Conservation (phyloP, 2,113 vertebrate species). For the Genyomyrus donnyi region DNA sequence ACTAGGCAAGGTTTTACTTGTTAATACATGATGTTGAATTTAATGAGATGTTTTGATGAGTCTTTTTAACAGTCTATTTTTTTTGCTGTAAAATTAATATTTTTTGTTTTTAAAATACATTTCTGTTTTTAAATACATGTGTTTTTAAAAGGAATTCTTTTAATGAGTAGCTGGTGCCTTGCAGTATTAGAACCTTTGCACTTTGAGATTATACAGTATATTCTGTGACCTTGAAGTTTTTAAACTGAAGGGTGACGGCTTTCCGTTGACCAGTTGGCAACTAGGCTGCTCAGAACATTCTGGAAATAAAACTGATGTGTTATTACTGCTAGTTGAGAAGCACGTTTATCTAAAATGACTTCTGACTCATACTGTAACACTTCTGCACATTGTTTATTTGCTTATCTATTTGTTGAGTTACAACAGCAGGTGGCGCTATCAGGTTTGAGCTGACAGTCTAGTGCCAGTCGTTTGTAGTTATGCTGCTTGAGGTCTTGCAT, state of each 20-base stretch:
- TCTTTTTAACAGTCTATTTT: background rate
- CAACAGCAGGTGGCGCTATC: background rate
- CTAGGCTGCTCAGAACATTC: background rate
- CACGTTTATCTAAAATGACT: background rate
- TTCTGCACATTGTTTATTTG: background rate
- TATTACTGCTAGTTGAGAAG: background rate
- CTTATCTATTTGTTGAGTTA: too few relatives aligned
- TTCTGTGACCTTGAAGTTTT: background rate
- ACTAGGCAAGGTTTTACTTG: background rate
- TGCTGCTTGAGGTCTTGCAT: background rate
- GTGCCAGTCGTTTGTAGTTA: background rate
- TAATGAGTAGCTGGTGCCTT: conserved; percentile 59
- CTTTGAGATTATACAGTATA: conserved; percentile 36
- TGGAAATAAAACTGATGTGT: background rate
- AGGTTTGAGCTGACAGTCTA: background rate
- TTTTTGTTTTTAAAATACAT: conserved; percentile 15
- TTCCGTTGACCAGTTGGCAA: too few relatives aligned
- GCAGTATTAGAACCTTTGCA: conserved; percentile 61
- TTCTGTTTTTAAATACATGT: background rate
- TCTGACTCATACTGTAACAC: background rate
- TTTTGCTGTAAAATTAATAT: background rate
- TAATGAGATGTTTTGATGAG: background rate
- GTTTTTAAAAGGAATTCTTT: conserved; percentile 35
- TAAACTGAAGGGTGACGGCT: background rate
- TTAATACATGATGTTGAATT: background rate